Evolutionary conservation across 2,113 vertebrate species (phyloP), one percentile per base, ranked within the genome.

Genomic region (Melanotaenia duboulayi): DNA sequence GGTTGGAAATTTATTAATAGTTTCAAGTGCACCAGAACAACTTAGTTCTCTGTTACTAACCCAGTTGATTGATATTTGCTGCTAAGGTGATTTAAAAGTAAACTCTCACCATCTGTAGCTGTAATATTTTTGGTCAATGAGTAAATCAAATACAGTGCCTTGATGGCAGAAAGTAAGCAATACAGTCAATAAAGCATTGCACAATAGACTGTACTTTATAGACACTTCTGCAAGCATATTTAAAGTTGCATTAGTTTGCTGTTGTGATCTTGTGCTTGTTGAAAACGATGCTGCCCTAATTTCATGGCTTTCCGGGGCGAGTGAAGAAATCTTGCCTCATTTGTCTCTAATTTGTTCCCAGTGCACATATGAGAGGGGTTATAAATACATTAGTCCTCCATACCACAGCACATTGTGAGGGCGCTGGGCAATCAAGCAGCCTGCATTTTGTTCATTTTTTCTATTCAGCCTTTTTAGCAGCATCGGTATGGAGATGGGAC

Each of bases 321-420:
- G 80, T 24, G 24, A 74, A 80, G 72, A 59, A 88, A 85, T 87
- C 67, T 35, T 84, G 67, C 82, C 82, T 90, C 76, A 79, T 91
- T 88, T 86, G 85, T 87, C 74, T 78, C 75, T 87, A 87, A 91
- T 88, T 85, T 89, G 85, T 89, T 90, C 80, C 78, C 84, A 84
- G 74, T 63, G 82, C 84, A 83, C 80, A 80, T 85, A 86, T 81
- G 86, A 91, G 83, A 85, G 74, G 81, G 86, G 72, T 85, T 90
- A 86, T 90, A 89, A 92, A 90, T 88, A 88, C 83, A 84, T 88
- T 88, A 90, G 74, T 76, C 65, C 48, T 76, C 83, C 66, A 24
- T 77, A 71, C 74, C 46, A 25, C 64, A 4, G 58, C 71, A 23
- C 65, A 23, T 71, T 71, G 83, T 76, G 81, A 78, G 81, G 83